A percentile compares a stretch with the other conserved stretches of the same genome.
Evolutionary conservation across 2,113 vertebrate genomes (phyloP).

Genomic region (Empidonax traillii): DNA sequence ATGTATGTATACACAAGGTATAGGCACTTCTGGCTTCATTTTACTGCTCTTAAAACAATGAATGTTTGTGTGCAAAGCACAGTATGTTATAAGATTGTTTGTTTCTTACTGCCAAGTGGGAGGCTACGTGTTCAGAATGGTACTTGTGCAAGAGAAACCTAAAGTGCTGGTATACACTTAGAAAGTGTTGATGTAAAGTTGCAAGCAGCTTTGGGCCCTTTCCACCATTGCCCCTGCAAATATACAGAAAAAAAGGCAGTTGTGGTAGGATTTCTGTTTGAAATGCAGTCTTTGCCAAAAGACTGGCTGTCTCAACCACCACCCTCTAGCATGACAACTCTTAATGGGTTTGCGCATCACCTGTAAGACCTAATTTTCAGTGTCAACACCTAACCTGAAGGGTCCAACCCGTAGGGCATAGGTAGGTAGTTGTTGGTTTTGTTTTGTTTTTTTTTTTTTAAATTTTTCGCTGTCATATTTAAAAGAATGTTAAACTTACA

Average conservation of each 20-base stretch:
- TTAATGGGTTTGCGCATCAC: background rate
- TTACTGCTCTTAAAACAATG: conserved; percentile 74
- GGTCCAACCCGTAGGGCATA: conserved; percentile 46
- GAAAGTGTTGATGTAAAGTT: conserved; percentile 5
- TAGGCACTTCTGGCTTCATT: conserved; percentile 82
- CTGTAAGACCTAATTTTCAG: conserved; percentile 31
- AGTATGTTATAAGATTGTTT: conserved; percentile 70
- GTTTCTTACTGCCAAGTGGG: conserved; percentile 59
- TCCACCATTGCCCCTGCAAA: background rate
- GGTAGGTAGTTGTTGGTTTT: background rate
- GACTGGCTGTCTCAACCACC: conserved; percentile 5
- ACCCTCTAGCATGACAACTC: background rate
- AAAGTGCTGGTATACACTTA: conserved; percentile 37
- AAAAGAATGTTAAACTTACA: conserved; percentile 59
- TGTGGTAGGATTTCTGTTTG: conserved; percentile 1
- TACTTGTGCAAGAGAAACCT: conserved; percentile 38
- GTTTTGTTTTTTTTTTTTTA: background rate
- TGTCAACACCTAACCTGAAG: conserved; percentile 63
- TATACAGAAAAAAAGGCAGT: background rate
- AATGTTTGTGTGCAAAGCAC: conserved; percentile 82
- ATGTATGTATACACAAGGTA: conserved; percentile 70
- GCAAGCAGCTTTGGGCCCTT: conserved; percentile 47
- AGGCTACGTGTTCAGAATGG: conserved; percentile 45
- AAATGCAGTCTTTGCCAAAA: background rate
- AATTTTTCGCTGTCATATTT: background rate